Base-by-base conservation (phyloP, 2,113 vertebrate genomes). In the Megaceryle torquata region DNA sequence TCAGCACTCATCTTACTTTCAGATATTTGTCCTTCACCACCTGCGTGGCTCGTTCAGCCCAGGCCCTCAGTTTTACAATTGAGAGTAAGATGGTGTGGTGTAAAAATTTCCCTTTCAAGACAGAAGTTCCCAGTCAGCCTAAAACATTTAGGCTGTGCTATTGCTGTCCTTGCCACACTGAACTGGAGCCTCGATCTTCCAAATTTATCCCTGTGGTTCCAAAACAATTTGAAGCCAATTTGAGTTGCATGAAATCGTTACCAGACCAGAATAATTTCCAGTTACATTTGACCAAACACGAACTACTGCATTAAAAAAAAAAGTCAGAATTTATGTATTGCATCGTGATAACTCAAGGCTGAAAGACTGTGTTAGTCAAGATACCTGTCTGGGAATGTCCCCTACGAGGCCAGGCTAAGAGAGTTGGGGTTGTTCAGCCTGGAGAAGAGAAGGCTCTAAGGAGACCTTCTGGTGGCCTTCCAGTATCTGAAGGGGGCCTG, bases 361-460 rank as follows among this genome's bases (percentile, higher is more conserved):
- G 39, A 60, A 79, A 44, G 43, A 21, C 1, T 25, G 48, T 2
- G 3, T 44, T 51, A 8, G 12, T 29, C 1, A 0, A 8, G 41
- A 14, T 39, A 3, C 56, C 48, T 11, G 13, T 3, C 43, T 28
- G 85, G 39, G 29, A 39, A 57, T 13, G 48, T 50, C 48, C 21
- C 48, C 48, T 50, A 50, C 6, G 48, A 50, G 48, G 48, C 48
- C 48, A 50, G 48, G 22, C 22, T 24, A 10, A 24, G 21, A 50
- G 48, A 50, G 48, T 50, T 50, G 21, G 48, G 48, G 20, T 50
- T 50, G 48, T 24, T 50, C 48, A 50, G 48, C 21, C 48, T 50
- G 48, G 48, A 50, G 48, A 50, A 50, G 48, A 50, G 21, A 22
- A 48, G 20, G 48, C 21, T 50, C 48, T 21, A 24, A 24, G 48